Conservation (phyloP, 1,140 invertebrate species). For the Homalodisca vitripennis region DNA sequence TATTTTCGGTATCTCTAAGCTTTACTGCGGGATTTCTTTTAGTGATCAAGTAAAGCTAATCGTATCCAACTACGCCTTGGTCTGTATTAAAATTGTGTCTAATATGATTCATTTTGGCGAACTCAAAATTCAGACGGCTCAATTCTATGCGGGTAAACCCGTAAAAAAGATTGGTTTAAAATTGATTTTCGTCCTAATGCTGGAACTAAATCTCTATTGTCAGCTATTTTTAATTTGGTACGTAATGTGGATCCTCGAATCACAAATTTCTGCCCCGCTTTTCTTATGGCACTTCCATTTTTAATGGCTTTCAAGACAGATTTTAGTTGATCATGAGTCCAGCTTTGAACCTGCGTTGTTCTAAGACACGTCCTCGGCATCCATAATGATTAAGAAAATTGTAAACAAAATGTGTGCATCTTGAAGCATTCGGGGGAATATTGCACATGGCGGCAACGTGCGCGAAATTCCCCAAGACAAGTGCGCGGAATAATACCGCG, state of each 20-base stretch:
- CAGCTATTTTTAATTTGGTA: not conserved
- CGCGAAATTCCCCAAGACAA: too few relatives aligned
- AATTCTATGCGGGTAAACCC: constrained; percentile 21
- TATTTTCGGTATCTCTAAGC: constrained; percentile 29
- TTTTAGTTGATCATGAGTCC: too few relatives aligned
- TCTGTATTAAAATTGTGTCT: constrained; percentile 22
- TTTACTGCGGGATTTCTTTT: constrained; percentile 24
- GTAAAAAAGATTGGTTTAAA: not conserved
- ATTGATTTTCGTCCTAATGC: too few relatives aligned
- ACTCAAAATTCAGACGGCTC: constrained; percentile 9
- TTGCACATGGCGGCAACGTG: too few relatives aligned
- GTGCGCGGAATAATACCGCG: too few relatives aligned
- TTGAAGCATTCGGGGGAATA: too few relatives aligned
- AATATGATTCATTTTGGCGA: constrained; percentile 20
- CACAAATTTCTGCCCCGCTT: not conserved
- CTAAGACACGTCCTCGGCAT: too few relatives aligned
- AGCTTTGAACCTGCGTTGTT: too few relatives aligned
- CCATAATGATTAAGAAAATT: too few relatives aligned
- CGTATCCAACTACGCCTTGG: constrained; percentile 24
- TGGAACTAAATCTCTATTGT: not conserved
- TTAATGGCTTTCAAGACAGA: too few relatives aligned
- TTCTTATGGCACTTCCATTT: too few relatives aligned
- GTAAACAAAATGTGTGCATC: too few relatives aligned
- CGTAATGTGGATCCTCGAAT: not conserved
- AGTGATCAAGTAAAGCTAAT: constrained; percentile 27